These are phyloP conservation scores for Brachyrhaphis roseni DNA, from an alignment of 2,797 vertebrate genomes.

Conservation along the genomic window DNA sequence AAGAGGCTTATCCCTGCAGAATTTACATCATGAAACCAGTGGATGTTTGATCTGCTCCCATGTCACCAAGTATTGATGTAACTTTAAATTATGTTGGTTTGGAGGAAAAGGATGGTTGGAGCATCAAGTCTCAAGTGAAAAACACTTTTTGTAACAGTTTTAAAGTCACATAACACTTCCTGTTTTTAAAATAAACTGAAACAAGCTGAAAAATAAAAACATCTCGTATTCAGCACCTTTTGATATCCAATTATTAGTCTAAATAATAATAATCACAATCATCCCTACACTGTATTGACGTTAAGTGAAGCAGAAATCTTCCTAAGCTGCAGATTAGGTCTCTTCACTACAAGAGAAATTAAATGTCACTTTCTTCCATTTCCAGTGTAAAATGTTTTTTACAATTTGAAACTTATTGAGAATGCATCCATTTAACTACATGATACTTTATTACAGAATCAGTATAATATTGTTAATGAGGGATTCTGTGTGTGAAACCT, in stretches of 20 bases:
- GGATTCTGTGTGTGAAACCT: neutral
- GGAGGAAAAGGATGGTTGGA: neutral
- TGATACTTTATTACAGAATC: too few relatives aligned
- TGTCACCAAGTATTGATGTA: slow-evolving; percentile 7
- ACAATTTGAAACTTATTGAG: neutral
- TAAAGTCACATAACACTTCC: neutral
- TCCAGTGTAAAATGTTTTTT: too few relatives aligned
- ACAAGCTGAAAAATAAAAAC: neutral
- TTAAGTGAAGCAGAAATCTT: too few relatives aligned
- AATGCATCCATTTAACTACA: too few relatives aligned
- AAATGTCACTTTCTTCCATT: too few relatives aligned
- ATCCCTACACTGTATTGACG: too few relatives aligned
- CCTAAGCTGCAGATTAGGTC: too few relatives aligned
- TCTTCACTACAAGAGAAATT: too few relatives aligned
- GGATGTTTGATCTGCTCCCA: slow-evolving; percentile 26
- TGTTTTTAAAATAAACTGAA: neutral
- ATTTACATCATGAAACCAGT: slow-evolving; percentile 50
- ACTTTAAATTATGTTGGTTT: neutral
- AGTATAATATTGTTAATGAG: too few relatives aligned
- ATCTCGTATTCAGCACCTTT: too few relatives aligned
- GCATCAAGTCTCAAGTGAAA: neutral
- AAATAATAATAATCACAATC: too few relatives aligned
- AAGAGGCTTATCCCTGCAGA: slow-evolving; percentile 56
- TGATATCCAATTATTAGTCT: too few relatives aligned
- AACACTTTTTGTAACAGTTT: neutral